Conservation (phyloP, 2,113 vertebrate genomes). For the Corythornis cristatus region DNA sequence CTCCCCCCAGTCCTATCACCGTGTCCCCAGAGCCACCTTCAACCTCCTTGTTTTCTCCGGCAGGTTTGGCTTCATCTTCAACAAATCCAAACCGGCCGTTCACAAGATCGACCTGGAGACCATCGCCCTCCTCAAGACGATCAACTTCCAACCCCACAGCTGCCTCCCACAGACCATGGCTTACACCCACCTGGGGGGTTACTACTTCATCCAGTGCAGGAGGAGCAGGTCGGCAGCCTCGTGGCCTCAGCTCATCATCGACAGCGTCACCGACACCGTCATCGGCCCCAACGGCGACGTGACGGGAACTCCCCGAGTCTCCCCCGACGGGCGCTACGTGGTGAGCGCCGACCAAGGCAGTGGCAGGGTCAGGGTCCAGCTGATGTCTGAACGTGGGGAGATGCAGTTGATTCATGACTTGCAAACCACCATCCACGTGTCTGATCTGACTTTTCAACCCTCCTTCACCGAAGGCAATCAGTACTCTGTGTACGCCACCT, state of each 20-base stretch:
- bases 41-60: neutral
- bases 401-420: constrained; percentile 77
- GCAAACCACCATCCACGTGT: constrained; percentile 70
- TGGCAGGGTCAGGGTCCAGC: constrained; percentile 82
- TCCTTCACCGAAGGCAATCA: constrained; percentile 87
- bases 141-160: constrained; percentile 81
- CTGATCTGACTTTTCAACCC: constrained; percentile 89
- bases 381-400: constrained; percentile 80
- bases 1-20: neutral
- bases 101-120: constrained; percentile 97
- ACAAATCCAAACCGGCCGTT: constrained; percentile 78
- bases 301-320: constrained; percentile 80
- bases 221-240: neutral
- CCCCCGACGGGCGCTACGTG: constrained; percentile 87
- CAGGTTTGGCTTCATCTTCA: constrained; percentile 95
- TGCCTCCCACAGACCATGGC: constrained; percentile 88
- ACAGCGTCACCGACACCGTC: constrained; percentile 88
- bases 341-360: constrained; percentile 76
- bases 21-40: neutral
- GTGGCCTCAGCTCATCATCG: constrained; percentile 81
- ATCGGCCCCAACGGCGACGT: constrained; percentile 81
- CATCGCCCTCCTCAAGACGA: constrained; percentile 86
- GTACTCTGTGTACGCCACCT: constrained; percentile 84
- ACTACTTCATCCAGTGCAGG: constrained; percentile 88
- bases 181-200: constrained; percentile 91